Conservation (phyloP, 2,113 vertebrate species). For the Kryptolebias marmoratus region DNA sequence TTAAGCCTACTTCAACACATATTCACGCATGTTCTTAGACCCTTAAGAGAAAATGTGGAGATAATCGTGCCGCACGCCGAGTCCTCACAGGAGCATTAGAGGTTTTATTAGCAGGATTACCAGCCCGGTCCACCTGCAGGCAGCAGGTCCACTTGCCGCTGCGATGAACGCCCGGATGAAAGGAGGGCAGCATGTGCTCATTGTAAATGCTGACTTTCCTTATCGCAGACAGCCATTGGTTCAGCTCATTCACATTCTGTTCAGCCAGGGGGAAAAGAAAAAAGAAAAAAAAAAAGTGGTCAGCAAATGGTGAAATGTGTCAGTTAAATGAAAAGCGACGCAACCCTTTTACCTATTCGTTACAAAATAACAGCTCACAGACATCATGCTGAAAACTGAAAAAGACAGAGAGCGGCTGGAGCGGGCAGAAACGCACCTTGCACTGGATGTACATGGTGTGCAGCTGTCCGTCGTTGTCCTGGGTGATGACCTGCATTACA, state of each 20-base stretch:
- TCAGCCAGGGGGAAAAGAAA: slow-evolving; percentile 14
- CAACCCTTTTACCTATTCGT: neutral
- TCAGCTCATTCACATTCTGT: slow-evolving; percentile 90
- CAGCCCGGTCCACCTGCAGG: slow-evolving; percentile 79
- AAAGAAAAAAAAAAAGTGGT: neutral
- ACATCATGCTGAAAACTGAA: neutral
- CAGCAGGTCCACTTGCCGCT: slow-evolving; percentile 90
- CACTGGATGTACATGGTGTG: slow-evolving; percentile 91
- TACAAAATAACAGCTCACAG: neutral
- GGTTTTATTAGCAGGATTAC: slow-evolving; percentile 70
- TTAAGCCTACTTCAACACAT: neutral
- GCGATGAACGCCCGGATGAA: slow-evolving; percentile 86
- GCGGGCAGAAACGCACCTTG: slow-evolving; percentile 80
- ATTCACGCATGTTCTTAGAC: neutral
- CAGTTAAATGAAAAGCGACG: neutral
- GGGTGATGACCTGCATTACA: slow-evolving; percentile 90
- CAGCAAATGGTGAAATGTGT: neutral
- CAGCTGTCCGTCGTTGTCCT: slow-evolving; percentile 77
- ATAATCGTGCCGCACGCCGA: neutral
- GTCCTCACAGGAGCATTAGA: neutral
- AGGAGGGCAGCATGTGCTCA: slow-evolving; percentile 82
- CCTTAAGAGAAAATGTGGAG: neutral
- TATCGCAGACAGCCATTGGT: slow-evolving; percentile 92
- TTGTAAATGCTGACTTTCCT: slow-evolving; percentile 88
- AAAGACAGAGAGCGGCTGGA: slow-evolving; percentile 4